These are phyloP conservation scores for Enteromius argenteus DNA, from an alignment of 2,797 vertebrate species.

Conservation along the genomic window DNA sequence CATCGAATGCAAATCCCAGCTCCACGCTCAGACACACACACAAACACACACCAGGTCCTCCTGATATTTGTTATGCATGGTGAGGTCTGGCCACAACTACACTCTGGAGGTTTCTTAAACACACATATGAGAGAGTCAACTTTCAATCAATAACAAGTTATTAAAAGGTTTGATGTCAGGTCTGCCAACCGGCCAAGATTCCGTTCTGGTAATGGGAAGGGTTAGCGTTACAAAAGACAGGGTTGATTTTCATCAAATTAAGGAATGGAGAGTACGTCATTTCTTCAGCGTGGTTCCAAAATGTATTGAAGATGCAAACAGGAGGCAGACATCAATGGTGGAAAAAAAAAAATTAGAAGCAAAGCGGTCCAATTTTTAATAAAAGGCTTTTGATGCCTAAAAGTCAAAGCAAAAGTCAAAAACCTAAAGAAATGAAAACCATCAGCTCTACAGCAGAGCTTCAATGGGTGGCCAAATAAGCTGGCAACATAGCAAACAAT, in stretches of 20 bases:
- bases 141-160: slow-evolving; percentile 51
- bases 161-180: slow-evolving; percentile 52
- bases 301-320: slow-evolving; percentile 43
- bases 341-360: slow-evolving; percentile 31
- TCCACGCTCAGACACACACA: not conserved
- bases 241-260: slow-evolving; percentile 56
- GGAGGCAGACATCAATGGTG: slow-evolving; percentile 17
- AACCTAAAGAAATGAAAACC: slow-evolving; percentile 16
- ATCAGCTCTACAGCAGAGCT: slow-evolving; percentile 33
- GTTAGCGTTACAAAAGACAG: slow-evolving; percentile 43
- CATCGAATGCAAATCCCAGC: slow-evolving; percentile 45
- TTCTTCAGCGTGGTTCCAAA: slow-evolving; percentile 44
- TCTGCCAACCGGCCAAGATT: slow-evolving; percentile 56
- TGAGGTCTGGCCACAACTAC: slow-evolving; percentile 43
- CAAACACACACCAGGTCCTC: not conserved
- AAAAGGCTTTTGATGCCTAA: slow-evolving; percentile 8
- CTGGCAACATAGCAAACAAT: slow-evolving; percentile 15
- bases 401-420: slow-evolving; percentile 26
- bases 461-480: slow-evolving; percentile 19
- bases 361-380: slow-evolving; percentile 23
- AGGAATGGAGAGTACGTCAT: slow-evolving; percentile 40
- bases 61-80: slow-evolving; percentile 33
- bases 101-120: slow-evolving; percentile 33
- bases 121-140: slow-evolving; percentile 34
- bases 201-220: slow-evolving; percentile 33